These are phyloP conservation scores for Pediacus dermestoides DNA, from an alignment of 2,888 invertebrate species.

Conservation along the genomic window DNA sequence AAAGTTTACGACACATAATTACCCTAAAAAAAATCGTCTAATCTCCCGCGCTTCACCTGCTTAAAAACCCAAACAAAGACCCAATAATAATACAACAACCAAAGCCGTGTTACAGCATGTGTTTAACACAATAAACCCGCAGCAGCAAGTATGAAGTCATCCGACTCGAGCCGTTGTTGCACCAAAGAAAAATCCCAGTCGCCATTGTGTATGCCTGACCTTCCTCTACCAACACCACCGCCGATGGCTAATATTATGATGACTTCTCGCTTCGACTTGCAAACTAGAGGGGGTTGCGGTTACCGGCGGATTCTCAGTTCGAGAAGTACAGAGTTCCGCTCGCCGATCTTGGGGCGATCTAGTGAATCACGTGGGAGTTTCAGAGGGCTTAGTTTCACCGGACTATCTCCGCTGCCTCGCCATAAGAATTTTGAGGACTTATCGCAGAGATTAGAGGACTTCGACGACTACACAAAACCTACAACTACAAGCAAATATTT, in stretches of 20 bases:
- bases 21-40: too few species aligned
- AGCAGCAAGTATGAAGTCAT: conserved; percentile 25
- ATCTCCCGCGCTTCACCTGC: too few species aligned
- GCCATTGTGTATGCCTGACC: conserved; percentile 38
- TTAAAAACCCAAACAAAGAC: too few species aligned
- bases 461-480: conserved; percentile 17
- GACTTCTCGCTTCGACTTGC: conserved; percentile 44
- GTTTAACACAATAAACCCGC: neutral
- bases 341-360: conserved; percentile 31
- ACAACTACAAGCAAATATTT: conserved; percentile 37
- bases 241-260: conserved; percentile 48
- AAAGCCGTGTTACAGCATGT: neutral
- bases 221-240: conserved; percentile 47
- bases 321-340: conserved; percentile 35
- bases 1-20: too few species aligned
- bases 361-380: conserved; percentile 7
- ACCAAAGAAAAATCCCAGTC: conserved; percentile 28
- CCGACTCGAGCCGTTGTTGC: conserved; percentile 25
- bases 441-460: conserved; percentile 26
- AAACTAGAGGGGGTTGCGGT: conserved; percentile 39
- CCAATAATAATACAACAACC: neutral
- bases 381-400: conserved; percentile 7
- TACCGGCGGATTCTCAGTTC: conserved; percentile 42
- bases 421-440: conserved; percentile 36
- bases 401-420: conserved; percentile 35